Evolutionary conservation across 1,140 invertebrate species (phyloP), one percentile per base, ranked within the genome.

Genomic region (Drosophila oshimai): DNA sequence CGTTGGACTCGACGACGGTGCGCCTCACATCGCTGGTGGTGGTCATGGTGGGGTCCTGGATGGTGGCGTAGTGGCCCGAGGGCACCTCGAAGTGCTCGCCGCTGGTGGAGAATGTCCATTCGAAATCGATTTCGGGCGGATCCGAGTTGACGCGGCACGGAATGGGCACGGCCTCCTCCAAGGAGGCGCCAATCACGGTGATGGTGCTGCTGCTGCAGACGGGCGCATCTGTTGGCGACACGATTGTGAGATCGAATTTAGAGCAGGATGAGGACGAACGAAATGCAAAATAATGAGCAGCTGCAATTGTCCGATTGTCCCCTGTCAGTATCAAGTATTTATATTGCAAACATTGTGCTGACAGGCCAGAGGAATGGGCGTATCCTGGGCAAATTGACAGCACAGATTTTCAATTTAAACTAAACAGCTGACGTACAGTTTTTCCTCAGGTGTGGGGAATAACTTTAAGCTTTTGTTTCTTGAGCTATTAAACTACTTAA

Each of bases 81-180:
- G 95, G 94, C 0, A 96, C 95, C 80, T 96, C 95, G 53, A 96
- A 94, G 84, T 95, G 96, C 88, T 96, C 95, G 0, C 95, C 95
- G 70, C 96, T 97, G 88, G 96, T 96, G 80, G 97, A 97, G 91
- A 97, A 97, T 74, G 96, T 95, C 96, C 96, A 98, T 41, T 95
- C 93, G 89, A 98, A 97, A 39, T 94, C 94, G 20, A 97, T 95
- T 76, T 97, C 96, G 37, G 93, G 93, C 0, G 96, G 96, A 90
- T 97, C 96, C 4, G 97, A 96, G 18, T 96, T 95, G 17, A 98
- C 96, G 31, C 95, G 95, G 88, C 97, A 98, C 1, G 95, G 93
- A 41, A 98, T 95, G 61, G 94, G 94, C 6, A 97, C 93, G 0
- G 94, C 93, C 90, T 98, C 97, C 79, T 96, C 95, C 49, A 97